Percentiles rank a stretch among this genome's conserved stretches.
phyloP scores from a whole-genome alignment of 2,113 vertebrate species.

The Piprites chloris region DNA sequence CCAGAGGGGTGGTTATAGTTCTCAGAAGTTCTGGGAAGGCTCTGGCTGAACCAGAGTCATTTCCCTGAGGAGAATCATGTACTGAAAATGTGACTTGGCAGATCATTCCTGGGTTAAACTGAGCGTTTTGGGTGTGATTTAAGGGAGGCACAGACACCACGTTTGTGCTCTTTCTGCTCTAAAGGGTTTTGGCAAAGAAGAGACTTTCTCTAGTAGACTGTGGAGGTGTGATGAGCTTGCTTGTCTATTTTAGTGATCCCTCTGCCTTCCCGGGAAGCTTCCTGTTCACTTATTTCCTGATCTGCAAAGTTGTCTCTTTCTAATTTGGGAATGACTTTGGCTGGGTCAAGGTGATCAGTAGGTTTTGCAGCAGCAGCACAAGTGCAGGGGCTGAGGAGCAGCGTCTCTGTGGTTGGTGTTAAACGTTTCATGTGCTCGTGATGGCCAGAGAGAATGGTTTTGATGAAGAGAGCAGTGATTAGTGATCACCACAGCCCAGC shows the following conservation, averaged over 20 bases:
- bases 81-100: background rate
- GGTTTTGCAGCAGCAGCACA: background rate
- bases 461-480: background rate
- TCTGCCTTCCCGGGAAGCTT: background rate
- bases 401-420: rapidly evolving
- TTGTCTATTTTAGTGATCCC: background rate
- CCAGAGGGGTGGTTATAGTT: rapidly evolving
- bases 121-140: background rate
- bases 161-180: background rate
- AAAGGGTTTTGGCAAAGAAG: background rate
- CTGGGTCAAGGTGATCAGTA: background rate
- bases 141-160: background rate
- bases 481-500: background rate
- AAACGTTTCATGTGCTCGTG: rapidly evolving
- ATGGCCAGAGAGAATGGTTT: background rate
- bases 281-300: background rate
- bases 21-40: background rate
- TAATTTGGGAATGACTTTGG: background rate
- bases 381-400: background rate
- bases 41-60: background rate
- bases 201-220: background rate
- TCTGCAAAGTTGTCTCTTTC: constrained; percentile 1
- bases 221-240: constrained; percentile 43
- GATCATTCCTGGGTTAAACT: background rate
- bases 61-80: background rate